Evolutionary conservation across 2,888 invertebrate species (phyloP).

Genomic region (Loripinus fragilis): DNA sequence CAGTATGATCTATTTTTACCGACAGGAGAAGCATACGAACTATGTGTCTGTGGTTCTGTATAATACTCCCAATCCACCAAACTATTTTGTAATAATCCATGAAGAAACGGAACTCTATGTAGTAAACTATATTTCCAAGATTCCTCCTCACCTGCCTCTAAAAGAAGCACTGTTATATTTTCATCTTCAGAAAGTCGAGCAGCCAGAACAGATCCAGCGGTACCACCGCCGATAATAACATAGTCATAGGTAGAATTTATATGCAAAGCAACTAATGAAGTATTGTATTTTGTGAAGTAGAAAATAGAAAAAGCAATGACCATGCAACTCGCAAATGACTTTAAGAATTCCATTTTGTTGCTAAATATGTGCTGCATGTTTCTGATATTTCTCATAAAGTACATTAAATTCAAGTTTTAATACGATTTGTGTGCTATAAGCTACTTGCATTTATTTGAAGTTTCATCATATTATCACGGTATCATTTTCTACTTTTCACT

Average conservation of each 20-base stretch:
- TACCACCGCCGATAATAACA: constrained; percentile 83
- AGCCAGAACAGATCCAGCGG: constrained; percentile 84
- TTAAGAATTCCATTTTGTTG: background rate
- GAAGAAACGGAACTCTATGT: constrained; percentile 82
- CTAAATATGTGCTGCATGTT: background rate
- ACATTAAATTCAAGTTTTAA: no score
- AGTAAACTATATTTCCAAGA: constrained; percentile 60
- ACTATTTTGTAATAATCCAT: constrained; percentile 78
- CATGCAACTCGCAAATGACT: background rate
- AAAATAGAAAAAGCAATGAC: background rate
- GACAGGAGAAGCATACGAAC: constrained; percentile 16
- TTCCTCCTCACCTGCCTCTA: constrained; percentile 84
- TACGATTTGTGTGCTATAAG: no score
- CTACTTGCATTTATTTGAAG: no score
- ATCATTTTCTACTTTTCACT: no score
- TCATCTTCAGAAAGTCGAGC: constrained; percentile 83
- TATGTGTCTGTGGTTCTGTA: constrained; percentile 82
- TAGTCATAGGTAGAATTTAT: constrained; percentile 37
- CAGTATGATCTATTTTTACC: constrained; percentile 89
- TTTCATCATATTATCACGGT: no score
- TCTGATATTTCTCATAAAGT: no score
- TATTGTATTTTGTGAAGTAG: background rate
- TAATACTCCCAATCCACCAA: constrained; percentile 82
- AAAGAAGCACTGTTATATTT: constrained; percentile 74
- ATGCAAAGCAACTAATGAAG: background rate